These are phyloP conservation scores for Lindbergichthys nudifrons DNA, from an alignment of 2,797 vertebrate genomes.

Conservation along the genomic window DNA sequence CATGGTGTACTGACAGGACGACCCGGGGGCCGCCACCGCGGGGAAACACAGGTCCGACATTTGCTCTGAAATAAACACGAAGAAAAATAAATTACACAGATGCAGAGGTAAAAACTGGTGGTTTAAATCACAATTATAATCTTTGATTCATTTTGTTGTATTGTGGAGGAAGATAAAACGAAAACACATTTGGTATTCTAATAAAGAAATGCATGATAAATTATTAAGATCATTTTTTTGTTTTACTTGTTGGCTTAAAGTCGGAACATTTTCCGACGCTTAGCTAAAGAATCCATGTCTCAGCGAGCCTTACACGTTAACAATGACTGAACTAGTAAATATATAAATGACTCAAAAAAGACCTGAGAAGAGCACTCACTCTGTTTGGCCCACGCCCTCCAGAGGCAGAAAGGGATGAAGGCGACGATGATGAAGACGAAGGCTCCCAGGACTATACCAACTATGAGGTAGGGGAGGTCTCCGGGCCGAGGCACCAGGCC, in stretches of 20 bases:
- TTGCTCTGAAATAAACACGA: conserved; percentile 87
- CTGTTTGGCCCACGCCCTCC: conserved; percentile 97
- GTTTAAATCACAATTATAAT: too few species aligned
- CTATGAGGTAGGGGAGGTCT: conserved; percentile 95
- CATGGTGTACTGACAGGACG: conserved; percentile 97
- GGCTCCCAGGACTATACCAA: conserved; percentile 92
- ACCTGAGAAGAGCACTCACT: conserved; percentile 83
- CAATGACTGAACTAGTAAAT: background rate
- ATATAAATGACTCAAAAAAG: background rate
- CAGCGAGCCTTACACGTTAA: too few species aligned
- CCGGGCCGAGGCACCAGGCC: conserved; percentile 89
- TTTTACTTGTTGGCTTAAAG: too few species aligned
- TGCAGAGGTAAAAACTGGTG: background rate
- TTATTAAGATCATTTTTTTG: too few species aligned
- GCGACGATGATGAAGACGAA: conserved; percentile 94
- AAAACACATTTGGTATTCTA: too few species aligned
- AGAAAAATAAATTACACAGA: conserved; percentile 1
- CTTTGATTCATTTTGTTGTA: too few species aligned
- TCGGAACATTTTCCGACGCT: too few species aligned
- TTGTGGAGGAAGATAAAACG: too few species aligned
- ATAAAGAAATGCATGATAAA: too few species aligned
- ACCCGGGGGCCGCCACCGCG: conserved; percentile 84
- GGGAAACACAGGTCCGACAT: conserved; percentile 92
- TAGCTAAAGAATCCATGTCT: too few species aligned
- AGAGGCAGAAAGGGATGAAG: conserved; percentile 97